phyloP scores from a whole-genome alignment of 2,888 invertebrate species.

The Geophilus truncorum region DNA sequence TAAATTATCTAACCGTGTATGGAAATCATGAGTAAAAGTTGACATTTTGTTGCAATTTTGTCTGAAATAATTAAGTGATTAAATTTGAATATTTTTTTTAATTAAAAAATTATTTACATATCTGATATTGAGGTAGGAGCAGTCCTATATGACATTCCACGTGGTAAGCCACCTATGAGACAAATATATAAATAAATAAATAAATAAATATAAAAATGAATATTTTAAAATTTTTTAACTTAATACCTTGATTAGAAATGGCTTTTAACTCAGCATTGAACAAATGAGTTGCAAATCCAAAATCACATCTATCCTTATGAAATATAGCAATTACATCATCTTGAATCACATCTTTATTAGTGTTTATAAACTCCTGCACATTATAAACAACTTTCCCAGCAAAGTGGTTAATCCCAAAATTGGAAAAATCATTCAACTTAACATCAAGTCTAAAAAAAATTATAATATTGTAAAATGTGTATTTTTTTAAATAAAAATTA shows the following conservation, averaged over 20 bases:
- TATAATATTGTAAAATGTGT: too few species aligned
- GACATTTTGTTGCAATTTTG: slow-evolving; percentile 78
- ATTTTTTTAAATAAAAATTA: too few species aligned
- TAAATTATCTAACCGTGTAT: slow-evolving; percentile 85
- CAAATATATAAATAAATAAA: neutral
- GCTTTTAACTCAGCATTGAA: slow-evolving; percentile 88
- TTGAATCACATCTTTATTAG: slow-evolving; percentile 85
- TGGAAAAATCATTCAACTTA: slow-evolving; percentile 67
- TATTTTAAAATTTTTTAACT: too few species aligned
- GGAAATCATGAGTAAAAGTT: slow-evolving; percentile 91
- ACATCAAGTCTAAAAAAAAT: slow-evolving; percentile 62
- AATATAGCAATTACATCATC: slow-evolving; percentile 89
- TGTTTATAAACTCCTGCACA: slow-evolving; percentile 80
- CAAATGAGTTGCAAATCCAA: slow-evolving; percentile 95
- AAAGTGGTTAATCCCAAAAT: slow-evolving; percentile 88
- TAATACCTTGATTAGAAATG: slow-evolving; percentile 58
- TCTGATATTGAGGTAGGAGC: slow-evolving; percentile 83
- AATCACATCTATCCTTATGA: slow-evolving; percentile 85
- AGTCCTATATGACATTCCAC: slow-evolving; percentile 77
- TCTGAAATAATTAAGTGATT: slow-evolving; percentile 45
- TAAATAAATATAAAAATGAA: neutral
- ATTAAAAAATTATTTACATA: slow-evolving; percentile 53
- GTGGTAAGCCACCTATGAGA: slow-evolving; percentile 59
- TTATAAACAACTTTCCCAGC: slow-evolving; percentile 81
- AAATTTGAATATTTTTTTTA: neutral